Conservation (phyloP, 2,797 vertebrate genomes). For the Myioborus melanocephalus region DNA sequence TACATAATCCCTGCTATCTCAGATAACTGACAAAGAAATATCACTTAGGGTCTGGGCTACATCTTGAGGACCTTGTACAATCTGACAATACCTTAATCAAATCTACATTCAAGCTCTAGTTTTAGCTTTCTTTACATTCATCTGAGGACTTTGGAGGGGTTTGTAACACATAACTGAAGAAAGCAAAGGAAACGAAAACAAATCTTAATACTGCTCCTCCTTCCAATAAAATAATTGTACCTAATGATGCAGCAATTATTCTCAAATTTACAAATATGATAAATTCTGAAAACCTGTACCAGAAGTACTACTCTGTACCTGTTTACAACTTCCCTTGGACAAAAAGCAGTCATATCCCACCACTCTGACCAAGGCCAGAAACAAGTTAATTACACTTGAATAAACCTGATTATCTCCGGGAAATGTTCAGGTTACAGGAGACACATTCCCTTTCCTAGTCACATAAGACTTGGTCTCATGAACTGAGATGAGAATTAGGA, state of each 20-base stretch:
- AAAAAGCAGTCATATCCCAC: not conserved
- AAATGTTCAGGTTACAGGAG: not conserved
- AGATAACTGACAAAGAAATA: not conserved
- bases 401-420: not conserved
- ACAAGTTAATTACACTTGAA: not conserved
- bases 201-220: not conserved
- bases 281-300: not conserved
- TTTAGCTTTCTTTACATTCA: not conserved
- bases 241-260: not conserved
- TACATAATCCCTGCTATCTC: not conserved
- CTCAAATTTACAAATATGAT: not conserved
- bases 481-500: not conserved
- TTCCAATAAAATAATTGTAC: not conserved
- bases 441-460: not conserved
- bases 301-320: not conserved
- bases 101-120: not conserved
- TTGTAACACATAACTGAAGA: not conserved
- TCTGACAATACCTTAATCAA: not conserved
- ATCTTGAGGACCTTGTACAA: not conserved
- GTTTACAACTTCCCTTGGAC: not conserved
- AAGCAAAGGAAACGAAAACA: not conserved
- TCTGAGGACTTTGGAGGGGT: not conserved
- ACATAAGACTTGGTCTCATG: not conserved
- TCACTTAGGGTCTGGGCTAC: not conserved
- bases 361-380: not conserved